Evolutionary conservation across 2,888 invertebrate genomes (phyloP), one percentile per base, ranked within the genome.

Genomic region (Gerosis bhagava): DNA sequence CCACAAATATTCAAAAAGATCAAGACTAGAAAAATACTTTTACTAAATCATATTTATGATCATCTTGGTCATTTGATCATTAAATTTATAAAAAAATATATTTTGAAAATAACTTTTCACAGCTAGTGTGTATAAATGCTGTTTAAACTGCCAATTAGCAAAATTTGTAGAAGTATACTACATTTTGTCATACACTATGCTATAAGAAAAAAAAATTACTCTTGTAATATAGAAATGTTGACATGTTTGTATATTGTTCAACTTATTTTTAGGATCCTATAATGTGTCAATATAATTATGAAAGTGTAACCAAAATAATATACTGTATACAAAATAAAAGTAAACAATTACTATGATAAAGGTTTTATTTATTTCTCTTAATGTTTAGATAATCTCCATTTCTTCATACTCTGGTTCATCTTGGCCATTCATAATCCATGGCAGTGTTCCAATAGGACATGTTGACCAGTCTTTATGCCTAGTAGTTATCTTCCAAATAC

Each of bases 221-320:
- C 74, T 82, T 88, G 83, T 86, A 86, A 75, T 76, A 82, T 83
- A 83, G 58, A 60, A 64, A 59, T 45, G 37, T 45, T 74, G 75
- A 76, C 73, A 76, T 83, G 83, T 86, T 84, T 83, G 83, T 86
- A 86, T 84, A 83, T 83, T 86, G 78, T 83, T 83, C 76, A 73
- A 73, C 63, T 77, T 83, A 83, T 79, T 80, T 74, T 79, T 83
- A 84, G 82, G 77, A 72, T 73, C 74, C 73, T 78, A 76, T 78
- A 78, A 78, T 80, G 76, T 82, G 82, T 83, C 82, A 78, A 83
- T 83, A 83, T 78, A 52, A 56, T 58, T 51, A 58, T 56, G 49
- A 56, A 80, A 84, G 79, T 87, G 81, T 87, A 87, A 88, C 86
- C 88, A 86, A 86, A 88, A 84, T 81, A 79, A 73, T 73, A 71